These are phyloP conservation scores for Acronicta leporina DNA, from an alignment of 2,888 invertebrate species.

Conservation along the genomic window DNA sequence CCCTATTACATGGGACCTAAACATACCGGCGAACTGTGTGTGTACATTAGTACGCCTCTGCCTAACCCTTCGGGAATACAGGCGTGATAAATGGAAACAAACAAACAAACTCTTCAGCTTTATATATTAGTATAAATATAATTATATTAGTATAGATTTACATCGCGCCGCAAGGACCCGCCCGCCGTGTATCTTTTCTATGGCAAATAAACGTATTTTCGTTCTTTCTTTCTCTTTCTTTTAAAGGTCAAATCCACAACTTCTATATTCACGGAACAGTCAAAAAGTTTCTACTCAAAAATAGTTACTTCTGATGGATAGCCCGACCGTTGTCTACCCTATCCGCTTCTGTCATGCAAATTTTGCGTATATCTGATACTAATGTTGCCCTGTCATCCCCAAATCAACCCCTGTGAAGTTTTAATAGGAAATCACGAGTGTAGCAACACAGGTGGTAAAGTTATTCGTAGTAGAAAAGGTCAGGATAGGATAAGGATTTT, in stretches of 20 bases:
- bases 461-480: constrained; percentile 33
- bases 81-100: too few species aligned
- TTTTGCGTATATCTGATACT: constrained; percentile 18
- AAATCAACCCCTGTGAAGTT: constrained; percentile 28
- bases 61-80: too few species aligned
- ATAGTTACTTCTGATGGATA: constrained; percentile 17
- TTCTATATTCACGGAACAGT: not conserved
- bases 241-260: not conserved
- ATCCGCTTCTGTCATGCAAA: constrained; percentile 25
- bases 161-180: too few species aligned
- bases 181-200: too few species aligned
- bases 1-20: too few species aligned
- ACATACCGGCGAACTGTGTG: too few species aligned
- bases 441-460: constrained; percentile 18
- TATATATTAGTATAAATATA: too few species aligned
- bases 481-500: constrained; percentile 6
- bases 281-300: constrained; percentile 26
- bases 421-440: constrained; percentile 31
- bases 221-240: too few species aligned
- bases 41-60: too few species aligned
- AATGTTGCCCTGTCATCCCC: constrained; percentile 18
- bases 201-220: too few species aligned
- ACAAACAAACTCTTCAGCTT: too few species aligned
- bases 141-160: too few species aligned
- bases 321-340: constrained; percentile 3